Base-by-base conservation (phyloP, 2,888 invertebrate species). In the Xestia sexstrigata region DNA sequence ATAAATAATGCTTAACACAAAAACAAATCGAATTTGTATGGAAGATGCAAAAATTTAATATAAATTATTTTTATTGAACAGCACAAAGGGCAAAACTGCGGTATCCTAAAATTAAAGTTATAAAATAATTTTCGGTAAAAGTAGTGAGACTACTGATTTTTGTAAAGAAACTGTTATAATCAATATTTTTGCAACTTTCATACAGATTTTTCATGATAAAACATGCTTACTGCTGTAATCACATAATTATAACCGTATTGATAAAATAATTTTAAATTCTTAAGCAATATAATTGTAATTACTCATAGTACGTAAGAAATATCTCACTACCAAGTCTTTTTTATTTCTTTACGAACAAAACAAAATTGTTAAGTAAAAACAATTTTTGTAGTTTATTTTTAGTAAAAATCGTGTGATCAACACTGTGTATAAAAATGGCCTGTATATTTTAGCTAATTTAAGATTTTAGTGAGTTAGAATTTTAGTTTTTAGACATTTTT, bases 261-360 rank as follows among this genome's bases (percentile, higher is more conserved):
- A 89, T 91, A 87, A 87, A 89, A 88, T 89, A 86, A 90, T 91
- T 90, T 89, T 88, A 91, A 90, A 93, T 92, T 88, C 87, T 76
- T 95, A 95, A 95, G 95, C 95, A 95, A 95, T 95, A 94, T 91
- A 91, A 93, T 92, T 92, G 91, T 94, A 93, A 92, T 90, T 92
- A 93, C 90, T 92, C 90, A 82, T 92, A 93, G 91, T 80, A 1
- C 79, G 30, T 89, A 89, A 88, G 88, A 65, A 71, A 82, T 67
- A 86, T 90, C 91, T 92, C 91, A 90, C 84, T 92, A 91, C 91
- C 89, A 88, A 86, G 89, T 91, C 89, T 93, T 93, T 93, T 74
- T 74, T 60, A 69, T 87, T 86, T 82, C 74, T 77, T 86, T 74
- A 83, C 17, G 62, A 84, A 78, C 68, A 87, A 82, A 81, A 76